Base-by-base conservation (phyloP, 2,888 invertebrate species). In the Polyommatus icarus region DNA sequence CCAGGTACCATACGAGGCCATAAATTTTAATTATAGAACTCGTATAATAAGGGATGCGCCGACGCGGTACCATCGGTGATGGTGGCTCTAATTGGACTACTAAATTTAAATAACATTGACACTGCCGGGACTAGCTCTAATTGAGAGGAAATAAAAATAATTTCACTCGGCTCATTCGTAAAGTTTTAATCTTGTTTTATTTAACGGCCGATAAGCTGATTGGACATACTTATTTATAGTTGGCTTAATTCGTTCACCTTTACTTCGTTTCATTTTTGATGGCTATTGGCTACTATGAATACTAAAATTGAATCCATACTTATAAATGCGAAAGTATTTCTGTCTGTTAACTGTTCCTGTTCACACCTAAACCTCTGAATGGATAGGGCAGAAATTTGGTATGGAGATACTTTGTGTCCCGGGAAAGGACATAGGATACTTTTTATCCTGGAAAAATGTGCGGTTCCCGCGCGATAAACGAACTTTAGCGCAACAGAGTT, bases 61-160 rank as follows among this genome's bases (percentile, higher is more conserved):
- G 87, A 89, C 87, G 90, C 89, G 90, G 87, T 86, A 88, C 85
- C 92, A 89, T 92, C 92, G 91, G 24, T 91, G 93, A 93, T 91
- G 91, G 91, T 91, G 90, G 86, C 86, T 89, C 93, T 94, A 94
- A 94, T 94, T 94, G 92, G 93, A 86, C 88, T 90, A 88, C 92
- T 94, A 93, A 94, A 93, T 94, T 93, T 91, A 92, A 93, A 92
- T 93, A 92, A 92, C 89, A 90, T 92, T 92, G 93, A 92, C 93
- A 92, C 89, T 91, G 91, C 90, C 92, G 89, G 88, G 88, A 88
- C 89, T 86, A 83, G 87, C 85, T 88, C 91, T 93, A 93, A 94
- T 93, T 93, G 92, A 92, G 92, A 91, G 90, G 88, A 91, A 90
- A 91, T 94, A 92, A 94, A 93, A 94, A 93, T 93, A 92, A 92